Percentiles rank a stretch among this genome's conserved stretches.
Conservation (phyloP, 2,113 vertebrate genomes). For the Todiramphus chloris region DNA sequence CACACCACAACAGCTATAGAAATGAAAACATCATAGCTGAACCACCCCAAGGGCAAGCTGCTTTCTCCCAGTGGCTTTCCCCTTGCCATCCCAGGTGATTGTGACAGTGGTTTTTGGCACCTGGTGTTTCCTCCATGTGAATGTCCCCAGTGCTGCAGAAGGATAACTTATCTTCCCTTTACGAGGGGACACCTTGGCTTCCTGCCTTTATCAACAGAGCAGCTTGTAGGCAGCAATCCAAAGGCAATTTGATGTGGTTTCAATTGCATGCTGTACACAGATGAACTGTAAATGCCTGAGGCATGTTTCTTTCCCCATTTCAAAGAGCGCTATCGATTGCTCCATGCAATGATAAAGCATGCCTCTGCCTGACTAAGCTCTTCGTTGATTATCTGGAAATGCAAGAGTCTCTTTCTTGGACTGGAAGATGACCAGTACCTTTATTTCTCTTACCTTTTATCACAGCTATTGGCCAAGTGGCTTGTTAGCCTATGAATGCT, state of each 20-base stretch:
- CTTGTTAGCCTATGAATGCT: neutral
- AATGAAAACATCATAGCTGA: neutral
- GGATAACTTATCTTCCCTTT: neutral
- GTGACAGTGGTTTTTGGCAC: neutral
- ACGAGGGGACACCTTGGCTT: neutral
- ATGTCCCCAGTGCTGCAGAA: neutral
- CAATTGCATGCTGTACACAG: neutral
- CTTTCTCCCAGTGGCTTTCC: neutral
- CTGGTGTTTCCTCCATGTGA: neutral
- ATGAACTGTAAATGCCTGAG: neutral
- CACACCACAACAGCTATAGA: neutral
- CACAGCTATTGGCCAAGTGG: neutral
- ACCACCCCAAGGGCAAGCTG: rapidly evolving
- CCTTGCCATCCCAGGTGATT: neutral
- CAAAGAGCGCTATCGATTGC: neutral
- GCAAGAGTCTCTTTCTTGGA: neutral
- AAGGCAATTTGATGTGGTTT: constrained; percentile 21
- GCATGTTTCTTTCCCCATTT: neutral
- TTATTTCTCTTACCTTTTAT: neutral
- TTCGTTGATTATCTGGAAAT: neutral
- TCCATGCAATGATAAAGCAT: neutral
- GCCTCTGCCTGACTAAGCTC: neutral
- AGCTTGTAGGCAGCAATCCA: constrained; percentile 13
- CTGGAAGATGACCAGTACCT: neutral
- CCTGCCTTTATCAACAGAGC: constrained; percentile 36